Evolutionary conservation across 2,797 vertebrate genomes (phyloP).

Genomic region (Megaceryle alcyon): DNA sequence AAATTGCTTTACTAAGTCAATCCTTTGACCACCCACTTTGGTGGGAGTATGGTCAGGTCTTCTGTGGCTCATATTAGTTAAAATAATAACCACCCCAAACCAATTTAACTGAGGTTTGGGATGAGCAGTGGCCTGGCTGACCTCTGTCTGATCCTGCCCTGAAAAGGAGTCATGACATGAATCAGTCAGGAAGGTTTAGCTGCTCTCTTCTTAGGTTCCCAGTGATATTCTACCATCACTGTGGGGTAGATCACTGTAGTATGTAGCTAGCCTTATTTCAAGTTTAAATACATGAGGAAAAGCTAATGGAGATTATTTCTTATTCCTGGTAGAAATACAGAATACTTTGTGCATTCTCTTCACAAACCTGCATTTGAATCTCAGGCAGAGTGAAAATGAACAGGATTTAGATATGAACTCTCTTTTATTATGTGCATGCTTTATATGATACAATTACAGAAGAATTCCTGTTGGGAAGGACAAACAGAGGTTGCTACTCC

Average conservation of each 20-base stretch:
- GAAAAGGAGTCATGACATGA: not conserved
- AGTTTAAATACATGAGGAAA: not conserved
- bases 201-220: not conserved
- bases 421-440: not conserved
- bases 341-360: not conserved
- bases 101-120: not conserved
- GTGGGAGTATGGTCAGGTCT: not conserved
- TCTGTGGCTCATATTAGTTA: not conserved
- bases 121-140: not conserved
- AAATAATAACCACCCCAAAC: not conserved
- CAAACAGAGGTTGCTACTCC: not conserved
- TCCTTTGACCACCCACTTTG: not conserved
- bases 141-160: not conserved
- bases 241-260: not conserved
- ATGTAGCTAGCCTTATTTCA: not conserved
- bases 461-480: not conserved
- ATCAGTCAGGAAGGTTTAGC: not conserved
- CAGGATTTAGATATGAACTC: not conserved
- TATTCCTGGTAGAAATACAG: not conserved
- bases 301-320: not conserved
- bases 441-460: not conserved
- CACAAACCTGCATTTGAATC: not conserved
- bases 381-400: not conserved
- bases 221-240: not conserved
- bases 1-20: not conserved